These are phyloP conservation scores for Spilosoma lubricipeda DNA, from an alignment of 2,888 invertebrate species.

Conservation along the genomic window DNA sequence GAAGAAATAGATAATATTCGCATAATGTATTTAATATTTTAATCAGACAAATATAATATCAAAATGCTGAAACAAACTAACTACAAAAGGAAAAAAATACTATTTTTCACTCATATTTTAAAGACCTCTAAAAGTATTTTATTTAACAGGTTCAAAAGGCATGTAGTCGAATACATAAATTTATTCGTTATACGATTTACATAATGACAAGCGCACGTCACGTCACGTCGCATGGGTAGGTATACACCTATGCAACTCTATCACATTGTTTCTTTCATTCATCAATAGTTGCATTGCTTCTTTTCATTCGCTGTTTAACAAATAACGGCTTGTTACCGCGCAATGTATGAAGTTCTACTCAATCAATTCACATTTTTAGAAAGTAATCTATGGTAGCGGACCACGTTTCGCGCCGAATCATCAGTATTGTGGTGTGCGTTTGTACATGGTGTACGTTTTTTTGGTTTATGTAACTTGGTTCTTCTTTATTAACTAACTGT, in stretches of 20 bases:
- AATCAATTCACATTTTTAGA: constrained; percentile 37
- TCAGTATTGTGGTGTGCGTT: constrained; percentile 30
- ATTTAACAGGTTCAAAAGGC: background rate
- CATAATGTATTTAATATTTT: no score
- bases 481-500: constrained; percentile 18
- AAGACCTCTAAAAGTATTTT: background rate
- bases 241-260: background rate
- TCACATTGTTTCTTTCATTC: no score
- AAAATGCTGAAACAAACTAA: background rate
- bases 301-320: constrained; percentile 17
- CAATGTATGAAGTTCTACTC: constrained; percentile 24
- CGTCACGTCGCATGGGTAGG: background rate
- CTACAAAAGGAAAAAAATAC: background rate
- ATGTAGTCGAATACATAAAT: background rate
- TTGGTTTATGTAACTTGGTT: constrained; percentile 19
- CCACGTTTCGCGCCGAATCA: constrained; percentile 37
- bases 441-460: constrained; percentile 23
- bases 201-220: constrained; percentile 10
- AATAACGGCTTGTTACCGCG: background rate
- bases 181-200: constrained; percentile 23
- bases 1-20: no score
- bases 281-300: constrained; percentile 25
- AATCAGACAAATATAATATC: no score
- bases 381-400: constrained; percentile 26
- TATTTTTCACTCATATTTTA: background rate